Percentiles rank a stretch among this genome's conserved stretches.
These are phyloP conservation scores for Otolemur garnettii DNA, from an alignment of 2,113 vertebrate genomes.

Conservation along the genomic window DNA sequence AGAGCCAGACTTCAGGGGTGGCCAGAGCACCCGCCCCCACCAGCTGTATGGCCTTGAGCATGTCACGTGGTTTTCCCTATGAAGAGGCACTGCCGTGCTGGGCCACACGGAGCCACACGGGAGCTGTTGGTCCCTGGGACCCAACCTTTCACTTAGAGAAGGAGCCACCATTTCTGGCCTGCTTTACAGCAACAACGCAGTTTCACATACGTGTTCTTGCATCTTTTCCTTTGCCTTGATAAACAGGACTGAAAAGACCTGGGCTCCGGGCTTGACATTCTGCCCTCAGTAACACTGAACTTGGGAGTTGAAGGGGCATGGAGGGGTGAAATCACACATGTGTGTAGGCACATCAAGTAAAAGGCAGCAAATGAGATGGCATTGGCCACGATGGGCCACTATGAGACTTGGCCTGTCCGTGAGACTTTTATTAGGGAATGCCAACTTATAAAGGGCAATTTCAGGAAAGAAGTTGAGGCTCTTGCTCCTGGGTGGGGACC, in stretches of 20 bases:
- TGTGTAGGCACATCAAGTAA: neutral
- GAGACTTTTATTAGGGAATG: neutral
- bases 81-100: rapidly evolving
- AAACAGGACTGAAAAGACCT: neutral
- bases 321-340: neutral
- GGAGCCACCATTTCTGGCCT: neutral
- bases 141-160: too few species aligned
- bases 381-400: neutral
- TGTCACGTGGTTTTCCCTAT: neutral
- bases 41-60: neutral
- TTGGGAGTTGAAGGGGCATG: too few species aligned
- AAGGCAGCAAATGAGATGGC: neutral
- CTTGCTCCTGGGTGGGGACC: neutral
- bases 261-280: neutral
- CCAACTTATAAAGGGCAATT: neutral
- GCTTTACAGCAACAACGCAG: rapidly evolving
- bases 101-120: neutral
- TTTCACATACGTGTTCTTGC: rapidly evolving
- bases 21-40: neutral
- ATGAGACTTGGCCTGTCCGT: neutral
- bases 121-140: neutral
- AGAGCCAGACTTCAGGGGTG: neutral
- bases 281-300: rapidly evolving
- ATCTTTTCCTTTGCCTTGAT: neutral
- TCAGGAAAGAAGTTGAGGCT: neutral